Conservation (phyloP, 2,797 vertebrate species). For the Arctocebus calabarensis region DNA sequence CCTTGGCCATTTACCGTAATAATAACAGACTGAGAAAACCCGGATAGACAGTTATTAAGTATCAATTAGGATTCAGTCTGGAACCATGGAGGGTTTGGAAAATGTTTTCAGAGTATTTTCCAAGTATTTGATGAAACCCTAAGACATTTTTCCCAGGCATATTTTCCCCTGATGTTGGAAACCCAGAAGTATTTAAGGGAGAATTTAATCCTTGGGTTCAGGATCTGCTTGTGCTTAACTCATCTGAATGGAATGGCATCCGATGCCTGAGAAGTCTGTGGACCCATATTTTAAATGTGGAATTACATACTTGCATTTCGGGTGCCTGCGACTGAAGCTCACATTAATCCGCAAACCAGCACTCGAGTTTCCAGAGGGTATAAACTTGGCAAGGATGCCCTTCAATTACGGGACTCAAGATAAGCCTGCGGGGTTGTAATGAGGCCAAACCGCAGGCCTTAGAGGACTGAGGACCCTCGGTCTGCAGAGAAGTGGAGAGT, state of each 20-base stretch:
- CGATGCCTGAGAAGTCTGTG: neutral
- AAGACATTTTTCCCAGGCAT: conserved; percentile 68
- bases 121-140: conserved; percentile 76
- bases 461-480: neutral
- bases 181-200: conserved; percentile 35
- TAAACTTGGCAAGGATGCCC: neutral
- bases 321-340: neutral
- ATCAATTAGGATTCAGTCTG: conserved; percentile 50
- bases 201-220: conserved; percentile 60
- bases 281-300: neutral
- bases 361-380: neutral
- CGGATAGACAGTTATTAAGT: neutral
- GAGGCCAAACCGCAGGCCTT: neutral
- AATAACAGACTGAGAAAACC: neutral
- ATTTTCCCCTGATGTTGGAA: conserved; percentile 60
- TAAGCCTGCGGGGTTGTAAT: neutral
- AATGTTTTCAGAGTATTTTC: conserved; percentile 69
- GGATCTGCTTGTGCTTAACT: conserved; percentile 38
- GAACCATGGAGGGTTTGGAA: conserved; percentile 45
- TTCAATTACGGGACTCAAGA: neutral
- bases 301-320: neutral
- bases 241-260: neutral
- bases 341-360: neutral
- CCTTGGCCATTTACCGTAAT: neutral
- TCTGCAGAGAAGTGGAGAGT: neutral